Evolutionary conservation across 2,797 vertebrate species (phyloP), one percentile per base, ranked within the genome.

Genomic region (Pseudochirops corinnae): DNA sequence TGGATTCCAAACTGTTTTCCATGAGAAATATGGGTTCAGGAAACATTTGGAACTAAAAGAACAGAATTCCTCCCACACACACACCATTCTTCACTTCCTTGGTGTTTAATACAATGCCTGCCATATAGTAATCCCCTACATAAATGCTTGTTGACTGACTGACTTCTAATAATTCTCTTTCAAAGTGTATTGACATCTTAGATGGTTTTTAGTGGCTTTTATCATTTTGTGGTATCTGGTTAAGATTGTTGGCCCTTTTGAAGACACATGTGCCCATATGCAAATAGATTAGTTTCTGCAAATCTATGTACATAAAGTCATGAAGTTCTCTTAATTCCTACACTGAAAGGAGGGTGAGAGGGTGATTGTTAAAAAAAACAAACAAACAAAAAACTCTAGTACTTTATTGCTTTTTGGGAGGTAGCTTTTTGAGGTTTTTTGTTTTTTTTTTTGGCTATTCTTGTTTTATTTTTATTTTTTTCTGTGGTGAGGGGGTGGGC

Each of bases 191-290:
- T 96, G 91, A 97, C 74, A 93, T 4, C 55, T 60, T 60, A 62
- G 28, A 90, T 95, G 93, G 52, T 53, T 95, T 93, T 95, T 26
- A 94, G 74, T 18, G 31, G 33, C 52, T 13, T 26, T 94, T 58
- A 55, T 16, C 56, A 62, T 94, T 96, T 95, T 94, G 95, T 91
- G 93, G 26, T 56, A 95, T 92, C 93, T 95, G 91, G 87, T 55
- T 33, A 87, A 31, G 28, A 62, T 55, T 62, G 91, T 46, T 94
- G 28, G 91, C 28, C 28, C 62, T 92, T 97, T 28, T 58, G 90
- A 93, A 56, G 13, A 82, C 91, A 82, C 92, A 46, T 91, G 94
- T 96, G 91, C 91, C 92, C 96, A 93, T 87, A 7, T 4, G 56
- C 46, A 95, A 92, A 90, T 90, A 91, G 95, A 92, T 82, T 91